These are phyloP conservation scores for Stictonetta naevosa DNA, from an alignment of 2,113 vertebrate species.

Conservation along the genomic window DNA sequence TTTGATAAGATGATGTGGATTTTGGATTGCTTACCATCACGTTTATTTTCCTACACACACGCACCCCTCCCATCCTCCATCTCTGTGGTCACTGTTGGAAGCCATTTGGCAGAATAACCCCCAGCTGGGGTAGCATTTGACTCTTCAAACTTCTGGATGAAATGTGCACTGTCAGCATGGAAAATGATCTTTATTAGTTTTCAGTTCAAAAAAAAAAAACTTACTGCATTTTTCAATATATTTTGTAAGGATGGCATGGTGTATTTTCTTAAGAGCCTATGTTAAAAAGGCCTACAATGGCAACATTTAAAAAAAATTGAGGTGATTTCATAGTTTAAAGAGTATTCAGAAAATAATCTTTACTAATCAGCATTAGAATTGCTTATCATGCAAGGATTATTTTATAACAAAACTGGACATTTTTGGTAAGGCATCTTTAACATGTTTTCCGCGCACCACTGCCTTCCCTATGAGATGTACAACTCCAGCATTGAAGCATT, in stretches of 20 bases:
- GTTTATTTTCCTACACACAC: conserved; percentile 61
- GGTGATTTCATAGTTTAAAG: conserved; percentile 62
- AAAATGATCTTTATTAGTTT: conserved; percentile 83
- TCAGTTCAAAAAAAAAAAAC: conserved; percentile 72
- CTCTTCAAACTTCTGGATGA: conserved; percentile 89
- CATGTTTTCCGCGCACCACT: conserved; percentile 18
- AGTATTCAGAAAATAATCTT: conserved; percentile 55
- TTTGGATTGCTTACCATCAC: conserved; percentile 66
- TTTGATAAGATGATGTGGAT: conserved; percentile 68
- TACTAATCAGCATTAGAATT: conserved; percentile 61
- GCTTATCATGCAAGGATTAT: conserved; percentile 48
- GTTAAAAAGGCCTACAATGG: conserved; percentile 71
- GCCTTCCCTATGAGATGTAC: conserved; percentile 46
- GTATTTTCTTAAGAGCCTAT: conserved; percentile 60
- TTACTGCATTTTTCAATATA: conserved; percentile 46
- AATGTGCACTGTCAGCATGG: conserved; percentile 88
- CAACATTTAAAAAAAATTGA: conserved; percentile 35
- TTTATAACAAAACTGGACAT: conserved; percentile 46
- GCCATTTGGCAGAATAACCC: conserved; percentile 89
- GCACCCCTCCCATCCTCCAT: conserved; percentile 79
- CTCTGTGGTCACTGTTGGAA: conserved; percentile 89
- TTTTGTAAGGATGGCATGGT: conserved; percentile 46
- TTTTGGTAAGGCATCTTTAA: conserved; percentile 61
- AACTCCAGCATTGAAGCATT: conserved; percentile 16
- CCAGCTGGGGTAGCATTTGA: conserved; percentile 89